Conservation (phyloP, 2,797 vertebrate species). For the Paramormyrops hopkinsi region DNA sequence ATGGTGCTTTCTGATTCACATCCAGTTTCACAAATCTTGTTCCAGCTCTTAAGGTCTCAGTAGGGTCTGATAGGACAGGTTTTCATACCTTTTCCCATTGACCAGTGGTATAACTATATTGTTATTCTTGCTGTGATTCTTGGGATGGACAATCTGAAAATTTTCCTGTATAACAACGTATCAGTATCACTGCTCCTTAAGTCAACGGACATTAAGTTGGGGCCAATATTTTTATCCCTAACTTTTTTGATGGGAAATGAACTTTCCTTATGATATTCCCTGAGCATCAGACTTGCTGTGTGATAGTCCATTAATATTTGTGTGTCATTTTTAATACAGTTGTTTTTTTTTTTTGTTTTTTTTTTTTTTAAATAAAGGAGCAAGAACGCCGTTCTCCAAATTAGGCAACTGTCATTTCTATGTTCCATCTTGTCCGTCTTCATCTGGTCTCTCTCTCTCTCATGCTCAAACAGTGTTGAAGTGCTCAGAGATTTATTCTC, state of each 20-base stretch:
- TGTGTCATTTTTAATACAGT: constrained; percentile 27
- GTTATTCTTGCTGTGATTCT: constrained; percentile 6
- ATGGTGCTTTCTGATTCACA: constrained; percentile 15
- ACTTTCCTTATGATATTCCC: constrained; percentile 41
- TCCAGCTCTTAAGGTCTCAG: background rate
- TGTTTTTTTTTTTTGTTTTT: background rate
- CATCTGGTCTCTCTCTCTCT: background rate
- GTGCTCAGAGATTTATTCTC: background rate
- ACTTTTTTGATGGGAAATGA: constrained; percentile 37
- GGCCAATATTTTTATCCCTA: constrained; percentile 24
- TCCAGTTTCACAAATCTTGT: background rate
- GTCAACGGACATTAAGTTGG: constrained; percentile 29
- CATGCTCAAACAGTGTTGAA: background rate
- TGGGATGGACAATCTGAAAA: constrained; percentile 7
- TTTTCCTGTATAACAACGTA: constrained; percentile 35
- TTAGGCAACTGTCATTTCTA: constrained; percentile 11
- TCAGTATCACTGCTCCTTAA: constrained; percentile 27
- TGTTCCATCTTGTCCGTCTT: background rate
- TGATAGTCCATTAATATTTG: constrained; percentile 39
- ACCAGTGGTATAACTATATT: background rate
- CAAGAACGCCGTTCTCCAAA: constrained; percentile 33
- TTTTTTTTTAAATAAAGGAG: constrained; percentile 46
- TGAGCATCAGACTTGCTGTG: constrained; percentile 36
- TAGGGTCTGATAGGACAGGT: background rate
- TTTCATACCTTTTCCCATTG: background rate